phyloP scores from a whole-genome alignment of 2,888 invertebrate genomes.

The Eurois occulta region DNA sequence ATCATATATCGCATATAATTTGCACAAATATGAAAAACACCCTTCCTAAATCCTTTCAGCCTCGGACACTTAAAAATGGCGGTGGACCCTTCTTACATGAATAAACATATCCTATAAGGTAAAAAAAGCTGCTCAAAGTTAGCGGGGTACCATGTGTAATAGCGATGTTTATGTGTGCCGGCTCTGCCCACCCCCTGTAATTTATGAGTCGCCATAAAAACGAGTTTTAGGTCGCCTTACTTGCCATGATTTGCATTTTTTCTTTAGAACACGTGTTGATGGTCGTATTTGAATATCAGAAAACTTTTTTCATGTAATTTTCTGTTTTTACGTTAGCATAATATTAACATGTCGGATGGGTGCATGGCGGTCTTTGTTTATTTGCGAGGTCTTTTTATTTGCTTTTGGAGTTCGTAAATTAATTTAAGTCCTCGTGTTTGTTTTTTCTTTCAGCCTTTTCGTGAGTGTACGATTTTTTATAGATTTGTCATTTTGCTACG shows the following conservation, averaged over 20 bases:
- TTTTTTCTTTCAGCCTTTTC: not conserved
- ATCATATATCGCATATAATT: slow-evolving; percentile 3
- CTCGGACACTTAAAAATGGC: slow-evolving; percentile 54
- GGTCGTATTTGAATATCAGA: slow-evolving; percentile 71
- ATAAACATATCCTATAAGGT: slow-evolving; percentile 62
- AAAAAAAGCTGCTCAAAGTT: slow-evolving; percentile 61
- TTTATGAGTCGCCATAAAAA: slow-evolving; percentile 76
- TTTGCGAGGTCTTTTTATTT: slow-evolving; percentile 28
- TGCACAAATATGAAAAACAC: slow-evolving; percentile 23
- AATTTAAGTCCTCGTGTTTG: slow-evolving; percentile 2
- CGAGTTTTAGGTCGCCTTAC: slow-evolving; percentile 65
- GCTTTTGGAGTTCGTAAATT: slow-evolving; percentile 19
- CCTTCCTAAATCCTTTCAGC: slow-evolving; percentile 36
- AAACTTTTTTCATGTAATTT: slow-evolving; percentile 63
- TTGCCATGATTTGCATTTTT: slow-evolving; percentile 78
- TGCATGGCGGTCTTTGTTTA: slow-evolving; percentile 31
- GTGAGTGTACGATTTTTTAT: not conserved
- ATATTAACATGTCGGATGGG: slow-evolving; percentile 52
- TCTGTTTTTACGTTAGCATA: slow-evolving; percentile 59
- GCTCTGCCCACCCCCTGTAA: slow-evolving; percentile 60
- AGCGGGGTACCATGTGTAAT: slow-evolving; percentile 67
- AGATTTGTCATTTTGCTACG: not conserved
- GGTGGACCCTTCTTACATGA: slow-evolving; percentile 58
- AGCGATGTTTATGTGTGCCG: slow-evolving; percentile 69
- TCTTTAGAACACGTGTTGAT: slow-evolving; percentile 76